phyloP scores from a whole-genome alignment of 1,140 invertebrate species.

The Saccostrea glomerata region DNA sequence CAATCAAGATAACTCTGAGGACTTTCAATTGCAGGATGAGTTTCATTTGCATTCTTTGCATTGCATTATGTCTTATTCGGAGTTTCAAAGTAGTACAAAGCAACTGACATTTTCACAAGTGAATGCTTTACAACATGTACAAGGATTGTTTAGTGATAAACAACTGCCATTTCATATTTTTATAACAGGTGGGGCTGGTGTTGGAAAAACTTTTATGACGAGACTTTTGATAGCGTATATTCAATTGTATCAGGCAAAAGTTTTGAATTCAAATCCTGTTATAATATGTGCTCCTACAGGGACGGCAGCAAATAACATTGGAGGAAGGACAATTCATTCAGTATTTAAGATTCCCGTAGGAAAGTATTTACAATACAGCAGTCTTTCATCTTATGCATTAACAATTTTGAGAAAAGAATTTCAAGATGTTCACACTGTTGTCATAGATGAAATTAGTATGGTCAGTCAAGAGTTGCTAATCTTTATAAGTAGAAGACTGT shows the following conservation, averaged over 20 bases:
- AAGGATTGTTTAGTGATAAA: not conserved
- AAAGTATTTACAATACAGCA: slow-evolving; percentile 13
- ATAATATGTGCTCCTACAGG: slow-evolving; percentile 56
- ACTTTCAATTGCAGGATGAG: not conserved
- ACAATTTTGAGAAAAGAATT: slow-evolving; percentile 39
- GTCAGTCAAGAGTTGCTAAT: slow-evolving; percentile 39
- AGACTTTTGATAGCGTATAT: slow-evolving; percentile 43
- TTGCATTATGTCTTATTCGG: slow-evolving; percentile 45
- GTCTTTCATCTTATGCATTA: not conserved
- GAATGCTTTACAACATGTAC: slow-evolving; percentile 12
- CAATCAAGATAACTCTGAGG: no score
- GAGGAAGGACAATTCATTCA: slow-evolving; percentile 52
- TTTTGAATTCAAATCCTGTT: slow-evolving; percentile 30
- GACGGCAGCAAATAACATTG: slow-evolving; percentile 50
- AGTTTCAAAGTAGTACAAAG: slow-evolving; percentile 39
- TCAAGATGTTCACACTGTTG: slow-evolving; percentile 35
- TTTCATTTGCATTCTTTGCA: slow-evolving; percentile 40
- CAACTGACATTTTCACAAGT: slow-evolving; percentile 31
- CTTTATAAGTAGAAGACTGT: no score
- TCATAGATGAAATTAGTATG: slow-evolving; percentile 58
- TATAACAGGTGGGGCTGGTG: slow-evolving; percentile 58
- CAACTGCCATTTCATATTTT: slow-evolving; percentile 42
- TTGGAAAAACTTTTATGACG: slow-evolving; percentile 51
- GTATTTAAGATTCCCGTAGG: slow-evolving; percentile 45
- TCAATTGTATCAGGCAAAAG: not conserved